These are phyloP conservation scores for Vanessa cardui DNA, from an alignment of 2,888 invertebrate genomes.

Conservation along the genomic window DNA sequence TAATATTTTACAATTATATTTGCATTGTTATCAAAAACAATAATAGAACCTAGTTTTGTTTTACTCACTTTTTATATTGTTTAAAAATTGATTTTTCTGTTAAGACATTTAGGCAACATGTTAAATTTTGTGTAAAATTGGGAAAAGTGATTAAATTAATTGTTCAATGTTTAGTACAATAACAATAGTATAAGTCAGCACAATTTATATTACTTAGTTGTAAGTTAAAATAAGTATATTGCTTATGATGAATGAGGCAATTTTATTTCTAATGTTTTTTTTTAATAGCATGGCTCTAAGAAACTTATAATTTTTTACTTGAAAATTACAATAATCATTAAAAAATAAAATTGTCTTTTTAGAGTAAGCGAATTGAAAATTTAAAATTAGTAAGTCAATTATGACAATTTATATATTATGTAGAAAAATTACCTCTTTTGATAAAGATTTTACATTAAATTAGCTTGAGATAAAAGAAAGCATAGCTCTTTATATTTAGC, in stretches of 20 bases:
- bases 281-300: constrained; percentile 1
- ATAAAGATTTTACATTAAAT: constrained; percentile 22
- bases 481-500: constrained; percentile 10
- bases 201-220: constrained; percentile 36
- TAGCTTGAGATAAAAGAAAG: constrained; percentile 11
- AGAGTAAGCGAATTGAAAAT: constrained; percentile 4
- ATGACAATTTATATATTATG: constrained; percentile 23
- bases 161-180: constrained; percentile 58
- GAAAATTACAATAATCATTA: constrained; percentile 1
- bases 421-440: constrained; percentile 8
- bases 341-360: background rate
- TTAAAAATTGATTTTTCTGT: background rate
- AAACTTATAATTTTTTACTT: background rate
- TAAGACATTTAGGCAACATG: background rate
- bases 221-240: constrained; percentile 27
- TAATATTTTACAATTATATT: constrained; percentile 1
- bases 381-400: constrained; percentile 25
- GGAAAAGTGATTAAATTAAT: constrained; percentile 34
- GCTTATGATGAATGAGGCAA: constrained; percentile 15
- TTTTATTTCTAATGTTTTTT: background rate
- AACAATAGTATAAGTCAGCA: constrained; percentile 43
- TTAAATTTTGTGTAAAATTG: background rate
- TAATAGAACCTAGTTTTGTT: background rate
- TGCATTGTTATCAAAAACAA: constrained; percentile 1
- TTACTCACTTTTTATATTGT: background rate